A percentile compares a stretch with the other conserved stretches of the same genome.
phyloP scores from a whole-genome alignment of 2,797 vertebrate species.

The Fratercula arctica region DNA sequence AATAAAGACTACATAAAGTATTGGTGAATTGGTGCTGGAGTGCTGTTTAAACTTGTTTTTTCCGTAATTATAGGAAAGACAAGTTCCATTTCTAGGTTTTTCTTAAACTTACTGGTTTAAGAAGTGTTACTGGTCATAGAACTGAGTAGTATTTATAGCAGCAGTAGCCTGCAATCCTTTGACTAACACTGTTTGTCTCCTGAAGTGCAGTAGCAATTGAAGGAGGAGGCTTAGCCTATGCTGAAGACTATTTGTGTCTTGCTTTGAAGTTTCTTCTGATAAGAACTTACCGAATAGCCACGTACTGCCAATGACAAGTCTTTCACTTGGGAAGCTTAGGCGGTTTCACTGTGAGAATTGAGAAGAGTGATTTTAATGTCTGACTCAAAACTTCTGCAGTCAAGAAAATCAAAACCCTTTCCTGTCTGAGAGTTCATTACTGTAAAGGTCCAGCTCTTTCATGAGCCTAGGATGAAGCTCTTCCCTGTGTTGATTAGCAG shows the following conservation, averaged over 20 bases:
- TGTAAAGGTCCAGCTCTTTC: background rate
- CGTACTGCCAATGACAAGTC: background rate
- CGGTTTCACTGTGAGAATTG: background rate
- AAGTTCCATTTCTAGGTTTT: background rate
- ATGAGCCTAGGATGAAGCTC: background rate
- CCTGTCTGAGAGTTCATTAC: background rate
- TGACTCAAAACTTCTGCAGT: background rate
- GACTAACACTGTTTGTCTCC: background rate
- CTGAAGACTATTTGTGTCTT: background rate
- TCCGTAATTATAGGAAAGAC: background rate
- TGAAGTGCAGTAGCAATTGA: constrained; percentile 2
- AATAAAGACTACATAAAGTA: background rate
- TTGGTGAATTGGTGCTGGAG: background rate
- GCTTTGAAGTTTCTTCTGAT: constrained; percentile 34
- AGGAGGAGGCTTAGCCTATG: constrained; percentile 24
- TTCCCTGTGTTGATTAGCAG: background rate
- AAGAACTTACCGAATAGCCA: background rate
- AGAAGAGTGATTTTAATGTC: background rate
- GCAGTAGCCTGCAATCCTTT: background rate
- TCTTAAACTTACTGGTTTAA: background rate
- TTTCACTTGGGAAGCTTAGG: background rate
- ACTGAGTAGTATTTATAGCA: background rate
- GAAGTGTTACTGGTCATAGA: background rate
- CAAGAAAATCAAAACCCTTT: background rate
- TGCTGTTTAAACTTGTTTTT: background rate